A percentile compares a stretch with the other conserved stretches of the same genome.
Evolutionary conservation across 53 echinoderm and acorn worm genomes (phyloP).

Genomic region (Temnopleurus reevesii): DNA sequence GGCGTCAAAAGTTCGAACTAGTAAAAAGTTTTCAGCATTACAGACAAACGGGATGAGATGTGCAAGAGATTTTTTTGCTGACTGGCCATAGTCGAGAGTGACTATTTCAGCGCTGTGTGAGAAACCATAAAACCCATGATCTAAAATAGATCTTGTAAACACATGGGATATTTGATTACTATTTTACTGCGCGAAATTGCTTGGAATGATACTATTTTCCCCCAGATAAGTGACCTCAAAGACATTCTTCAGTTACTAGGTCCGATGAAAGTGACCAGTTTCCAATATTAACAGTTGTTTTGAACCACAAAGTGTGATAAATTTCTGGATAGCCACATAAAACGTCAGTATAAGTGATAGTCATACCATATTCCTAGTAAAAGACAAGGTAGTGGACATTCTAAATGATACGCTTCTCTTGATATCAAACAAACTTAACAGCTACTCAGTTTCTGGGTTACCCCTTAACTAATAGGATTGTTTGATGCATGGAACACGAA

Average conservation of each 20-base stretch:
- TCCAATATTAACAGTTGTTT: not conserved
- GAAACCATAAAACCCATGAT: too few relatives aligned
- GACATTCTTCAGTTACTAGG: not conserved
- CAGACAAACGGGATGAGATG: too few relatives aligned
- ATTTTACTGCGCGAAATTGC: too few relatives aligned
- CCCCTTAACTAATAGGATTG: not conserved
- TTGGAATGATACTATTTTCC: too few relatives aligned
- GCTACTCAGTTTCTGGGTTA: conserved; percentile 11
- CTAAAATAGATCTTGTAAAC: too few relatives aligned
- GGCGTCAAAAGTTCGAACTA: too few relatives aligned
- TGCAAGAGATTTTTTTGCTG: too few relatives aligned
- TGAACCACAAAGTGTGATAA: conserved; percentile 1
- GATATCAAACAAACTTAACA: conserved; percentile 30
- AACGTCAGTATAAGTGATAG: not conserved
- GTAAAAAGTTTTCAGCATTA: too few relatives aligned
- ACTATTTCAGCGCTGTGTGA: too few relatives aligned
- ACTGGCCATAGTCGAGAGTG: too few relatives aligned
- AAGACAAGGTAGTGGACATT: not conserved
- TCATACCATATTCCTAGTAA: not conserved
- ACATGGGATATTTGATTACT: too few relatives aligned
- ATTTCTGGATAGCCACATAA: not conserved
- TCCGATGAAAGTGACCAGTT: not conserved
- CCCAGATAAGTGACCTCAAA: too few relatives aligned
- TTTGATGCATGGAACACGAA: conserved; percentile 26
- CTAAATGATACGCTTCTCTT: not conserved